Evolutionary conservation across 2,113 vertebrate species (phyloP).

Genomic region (Conger conger): DNA sequence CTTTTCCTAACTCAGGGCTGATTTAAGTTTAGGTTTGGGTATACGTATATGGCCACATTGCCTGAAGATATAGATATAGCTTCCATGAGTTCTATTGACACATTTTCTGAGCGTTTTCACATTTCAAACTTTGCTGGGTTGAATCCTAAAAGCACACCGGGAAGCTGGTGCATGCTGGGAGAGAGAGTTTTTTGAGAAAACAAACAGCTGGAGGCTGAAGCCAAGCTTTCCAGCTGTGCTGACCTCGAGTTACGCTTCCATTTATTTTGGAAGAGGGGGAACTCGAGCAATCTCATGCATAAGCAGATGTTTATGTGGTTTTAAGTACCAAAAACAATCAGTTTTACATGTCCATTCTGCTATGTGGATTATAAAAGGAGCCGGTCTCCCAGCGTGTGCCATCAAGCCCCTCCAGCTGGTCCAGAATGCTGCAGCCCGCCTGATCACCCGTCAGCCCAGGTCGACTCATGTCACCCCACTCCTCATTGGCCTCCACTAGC

Average conservation of each 20-base stretch:
- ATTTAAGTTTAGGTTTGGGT: background rate
- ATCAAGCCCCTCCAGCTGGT: too few relatives aligned
- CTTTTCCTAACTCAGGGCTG: background rate
- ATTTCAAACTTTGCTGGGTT: conserved; percentile 23
- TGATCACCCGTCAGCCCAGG: too few relatives aligned
- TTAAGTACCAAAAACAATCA: too few relatives aligned
- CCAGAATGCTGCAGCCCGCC: too few relatives aligned
- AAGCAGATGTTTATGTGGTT: too few relatives aligned
- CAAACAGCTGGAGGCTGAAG: conserved; percentile 16
- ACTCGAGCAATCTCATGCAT: too few relatives aligned
- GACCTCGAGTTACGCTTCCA: background rate
- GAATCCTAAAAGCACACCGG: background rate
- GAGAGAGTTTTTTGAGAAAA: conserved; percentile 34
- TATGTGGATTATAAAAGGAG: too few relatives aligned
- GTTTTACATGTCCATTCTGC: too few relatives aligned
- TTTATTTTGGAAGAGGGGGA: conserved; percentile 1
- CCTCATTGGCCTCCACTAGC: too few relatives aligned
- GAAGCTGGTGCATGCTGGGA: conserved; percentile 20
- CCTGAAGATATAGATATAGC: background rate
- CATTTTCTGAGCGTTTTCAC: conserved; percentile 31
- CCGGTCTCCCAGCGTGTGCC: too few relatives aligned
- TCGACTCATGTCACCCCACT: too few relatives aligned
- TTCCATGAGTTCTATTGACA: conserved; percentile 17
- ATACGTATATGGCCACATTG: background rate
- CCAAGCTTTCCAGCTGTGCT: background rate